Conservation (phyloP, 2,113 vertebrate species). For the Cavia porcellus region DNA sequence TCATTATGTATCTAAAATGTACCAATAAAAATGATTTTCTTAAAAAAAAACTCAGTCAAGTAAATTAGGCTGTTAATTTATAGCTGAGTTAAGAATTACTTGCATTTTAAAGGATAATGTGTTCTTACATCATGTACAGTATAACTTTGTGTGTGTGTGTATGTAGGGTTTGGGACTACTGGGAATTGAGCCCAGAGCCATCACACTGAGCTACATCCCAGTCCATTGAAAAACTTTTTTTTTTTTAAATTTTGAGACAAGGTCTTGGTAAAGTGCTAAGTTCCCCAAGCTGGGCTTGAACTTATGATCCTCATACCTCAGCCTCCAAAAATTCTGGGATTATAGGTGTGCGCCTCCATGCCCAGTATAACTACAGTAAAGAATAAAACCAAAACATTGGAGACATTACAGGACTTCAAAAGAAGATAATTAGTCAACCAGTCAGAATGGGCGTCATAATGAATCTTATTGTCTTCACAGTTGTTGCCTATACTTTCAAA, state of each 20-base stretch:
- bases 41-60: not conserved
- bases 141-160: not conserved
- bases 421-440: no score
- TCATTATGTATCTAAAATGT: no score
- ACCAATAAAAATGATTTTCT: no score
- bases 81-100: constrained; percentile 45
- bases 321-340: not conserved
- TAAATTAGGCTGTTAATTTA: constrained; percentile 54
- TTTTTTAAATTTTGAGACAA: not conserved
- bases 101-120: constrained; percentile 23
- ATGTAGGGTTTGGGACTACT: not conserved
- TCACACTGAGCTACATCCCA: not conserved
- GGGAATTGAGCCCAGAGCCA: not conserved
- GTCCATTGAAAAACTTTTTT: not conserved
- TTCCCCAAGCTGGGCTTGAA: not conserved
- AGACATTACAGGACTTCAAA: no score
- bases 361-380: not conserved
- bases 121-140: constrained; percentile 10
- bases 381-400: no score
- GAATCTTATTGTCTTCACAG: no score
- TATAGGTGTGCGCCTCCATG: not conserved
- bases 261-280: not conserved
- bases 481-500: no score
- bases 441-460: no score
- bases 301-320: not conserved